Percentiles rank a stretch among this genome's conserved stretches.
These are phyloP conservation scores for Tympanoctomys barrerae DNA, from an alignment of 2,797 vertebrate genomes.

Conservation along the genomic window DNA sequence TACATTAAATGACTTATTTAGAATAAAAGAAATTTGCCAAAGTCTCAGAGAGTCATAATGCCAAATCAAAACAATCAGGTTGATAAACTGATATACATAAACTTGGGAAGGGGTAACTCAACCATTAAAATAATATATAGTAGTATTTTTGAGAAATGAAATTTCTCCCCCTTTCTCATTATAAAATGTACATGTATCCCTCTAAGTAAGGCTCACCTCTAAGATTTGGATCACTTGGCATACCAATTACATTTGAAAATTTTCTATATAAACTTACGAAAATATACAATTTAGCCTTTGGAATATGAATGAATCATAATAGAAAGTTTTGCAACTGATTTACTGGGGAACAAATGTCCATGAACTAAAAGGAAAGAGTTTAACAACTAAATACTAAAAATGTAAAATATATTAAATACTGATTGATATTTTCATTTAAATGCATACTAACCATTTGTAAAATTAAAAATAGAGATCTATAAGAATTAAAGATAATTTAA, in stretches of 20 bases:
- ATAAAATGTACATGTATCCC: not conserved
- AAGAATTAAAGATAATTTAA: conserved; percentile 79
- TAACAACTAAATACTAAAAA: conserved; percentile 57
- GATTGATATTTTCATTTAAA: conserved; percentile 76
- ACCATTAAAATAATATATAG: not conserved
- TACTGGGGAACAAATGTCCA: conserved; percentile 55
- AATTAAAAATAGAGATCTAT: conserved; percentile 72
- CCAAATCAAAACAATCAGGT: conserved; percentile 7
- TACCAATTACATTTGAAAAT: conserved; percentile 42
- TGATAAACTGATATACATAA: conserved; percentile 5
- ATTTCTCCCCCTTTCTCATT: not conserved
- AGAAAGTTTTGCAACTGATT: conserved; percentile 47
- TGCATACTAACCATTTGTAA: conserved; percentile 56
- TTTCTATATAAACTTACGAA: not conserved
- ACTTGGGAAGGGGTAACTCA: not conserved
- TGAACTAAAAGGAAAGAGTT: conserved; percentile 59
- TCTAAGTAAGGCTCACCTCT: not conserved
- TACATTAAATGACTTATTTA: conserved; percentile 1
- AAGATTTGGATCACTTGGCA: not conserved
- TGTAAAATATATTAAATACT: conserved; percentile 58
- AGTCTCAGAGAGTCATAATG: conserved; percentile 3
- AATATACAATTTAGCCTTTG: not conserved
- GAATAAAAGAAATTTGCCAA: not conserved
- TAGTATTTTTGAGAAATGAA: conserved; percentile 15
- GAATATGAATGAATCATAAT: conserved; percentile 27